These are phyloP conservation scores for Halcyon chelicuti DNA, from an alignment of 2,797 vertebrate genomes.

Conservation along the genomic window DNA sequence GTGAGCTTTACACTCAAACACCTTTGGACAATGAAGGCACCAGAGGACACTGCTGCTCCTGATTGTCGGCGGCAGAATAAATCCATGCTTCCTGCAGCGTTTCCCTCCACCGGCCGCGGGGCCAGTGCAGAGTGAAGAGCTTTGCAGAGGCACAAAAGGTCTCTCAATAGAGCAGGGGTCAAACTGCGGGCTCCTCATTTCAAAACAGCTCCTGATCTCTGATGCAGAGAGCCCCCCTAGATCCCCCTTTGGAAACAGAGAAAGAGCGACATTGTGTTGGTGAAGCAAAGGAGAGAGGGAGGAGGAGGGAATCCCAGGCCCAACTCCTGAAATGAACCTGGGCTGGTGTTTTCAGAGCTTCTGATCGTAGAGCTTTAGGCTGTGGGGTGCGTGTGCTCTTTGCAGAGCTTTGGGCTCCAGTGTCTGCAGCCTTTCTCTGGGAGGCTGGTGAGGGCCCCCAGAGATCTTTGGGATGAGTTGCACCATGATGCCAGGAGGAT, in stretches of 20 bases:
- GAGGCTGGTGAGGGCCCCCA: background rate
- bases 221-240: conserved; percentile 12
- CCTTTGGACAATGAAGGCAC: conserved; percentile 72
- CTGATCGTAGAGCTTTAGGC: background rate
- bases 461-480: background rate
- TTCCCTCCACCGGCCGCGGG: background rate
- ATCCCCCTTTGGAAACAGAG: background rate
- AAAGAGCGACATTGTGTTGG: conserved; percentile 6
- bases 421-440: background rate
- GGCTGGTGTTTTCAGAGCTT: background rate
- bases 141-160: conserved; percentile 60
- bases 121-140: background rate
- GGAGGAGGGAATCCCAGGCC: conserved; percentile 2
- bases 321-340: background rate
- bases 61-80: conserved; percentile 39
- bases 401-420: background rate
- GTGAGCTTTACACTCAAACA: conserved; percentile 68
- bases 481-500: accelerated
- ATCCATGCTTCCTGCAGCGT: conserved; percentile 32
- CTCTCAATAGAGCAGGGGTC: conserved; percentile 61
- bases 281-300: background rate
- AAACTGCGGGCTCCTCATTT: conserved; percentile 48
- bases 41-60: conserved; percentile 51
- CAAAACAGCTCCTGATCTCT: conserved; percentile 21
- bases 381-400: accelerated